A percentile compares a stretch with the other conserved stretches of the same genome.
Conservation (phyloP, 2,888 invertebrate species). For the Scaptomyza parva region DNA sequence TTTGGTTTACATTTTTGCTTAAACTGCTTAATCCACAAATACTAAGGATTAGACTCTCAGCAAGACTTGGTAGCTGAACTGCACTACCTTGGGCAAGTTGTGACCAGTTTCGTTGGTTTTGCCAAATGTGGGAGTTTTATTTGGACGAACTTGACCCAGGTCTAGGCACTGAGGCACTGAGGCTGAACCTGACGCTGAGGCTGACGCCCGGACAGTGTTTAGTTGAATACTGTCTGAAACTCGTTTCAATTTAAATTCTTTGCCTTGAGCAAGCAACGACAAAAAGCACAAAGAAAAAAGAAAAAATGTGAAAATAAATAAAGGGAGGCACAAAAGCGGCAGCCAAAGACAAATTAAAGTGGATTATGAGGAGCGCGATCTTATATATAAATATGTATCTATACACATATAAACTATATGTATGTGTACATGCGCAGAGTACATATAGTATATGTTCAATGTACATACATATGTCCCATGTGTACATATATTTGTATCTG, state of each 20-base stretch:
- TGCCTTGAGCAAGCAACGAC: slow-evolving; percentile 51
- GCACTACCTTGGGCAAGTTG: slow-evolving; percentile 16
- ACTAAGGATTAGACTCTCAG: not conserved
- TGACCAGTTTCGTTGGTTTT: slow-evolving; percentile 38
- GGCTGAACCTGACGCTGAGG: not conserved
- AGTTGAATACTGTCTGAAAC: slow-evolving; percentile 52
- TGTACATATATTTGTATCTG: slow-evolving; percentile 29
- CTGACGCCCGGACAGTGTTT: slow-evolving; percentile 24
- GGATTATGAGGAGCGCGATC: slow-evolving; percentile 66
- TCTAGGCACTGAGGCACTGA: slow-evolving; percentile 58
- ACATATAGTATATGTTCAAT: slow-evolving; percentile 5
- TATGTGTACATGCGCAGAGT: slow-evolving; percentile 19
- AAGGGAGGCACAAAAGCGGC: slow-evolving; percentile 52
- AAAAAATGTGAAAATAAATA: slow-evolving; percentile 12
- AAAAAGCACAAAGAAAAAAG: slow-evolving; percentile 2
- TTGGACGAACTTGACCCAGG: slow-evolving; percentile 65
- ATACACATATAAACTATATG: slow-evolving; percentile 10
- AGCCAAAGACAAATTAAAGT: slow-evolving; percentile 78
- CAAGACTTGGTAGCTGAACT: not conserved
- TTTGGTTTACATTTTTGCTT: not conserved
- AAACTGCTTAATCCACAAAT: not conserved
- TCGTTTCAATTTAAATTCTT: slow-evolving; percentile 82
- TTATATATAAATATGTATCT: slow-evolving; percentile 8
- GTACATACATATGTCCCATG: slow-evolving; percentile 10
- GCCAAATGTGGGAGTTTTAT: slow-evolving; percentile 42